phyloP scores from a whole-genome alignment of 2,888 invertebrate species.

The Epistrophella euchroma region DNA sequence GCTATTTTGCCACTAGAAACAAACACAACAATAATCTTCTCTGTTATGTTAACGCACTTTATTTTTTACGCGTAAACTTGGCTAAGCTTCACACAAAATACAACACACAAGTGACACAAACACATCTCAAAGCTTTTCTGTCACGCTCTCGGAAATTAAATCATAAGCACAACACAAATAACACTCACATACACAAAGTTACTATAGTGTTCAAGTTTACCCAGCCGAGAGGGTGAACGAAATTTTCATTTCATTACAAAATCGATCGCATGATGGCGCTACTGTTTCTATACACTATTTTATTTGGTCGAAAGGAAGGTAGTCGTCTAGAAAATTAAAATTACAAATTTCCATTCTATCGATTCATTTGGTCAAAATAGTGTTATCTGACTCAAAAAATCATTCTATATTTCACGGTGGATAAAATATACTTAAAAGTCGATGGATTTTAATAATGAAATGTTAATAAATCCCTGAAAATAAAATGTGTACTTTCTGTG shows the following conservation, averaged over 20 bases:
- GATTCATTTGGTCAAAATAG: slow-evolving; percentile 51
- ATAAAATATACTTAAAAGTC: background rate
- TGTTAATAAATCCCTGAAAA: slow-evolving; percentile 7
- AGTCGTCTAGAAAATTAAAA: slow-evolving; percentile 55
- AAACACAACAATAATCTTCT: slow-evolving; percentile 10
- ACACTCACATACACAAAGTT: slow-evolving; percentile 31
- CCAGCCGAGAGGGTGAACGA: slow-evolving; percentile 67
- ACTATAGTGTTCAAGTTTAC: slow-evolving; percentile 51
- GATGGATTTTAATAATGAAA: slow-evolving; percentile 23
- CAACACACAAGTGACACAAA: slow-evolving; percentile 52
- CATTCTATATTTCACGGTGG: background rate
- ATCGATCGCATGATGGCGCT: slow-evolving; percentile 76
- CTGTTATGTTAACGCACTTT: slow-evolving; percentile 32
- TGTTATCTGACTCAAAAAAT: background rate
- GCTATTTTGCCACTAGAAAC: slow-evolving; percentile 36
- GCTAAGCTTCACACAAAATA: slow-evolving; percentile 16
- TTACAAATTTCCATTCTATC: slow-evolving; percentile 58
- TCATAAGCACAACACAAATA: slow-evolving; percentile 50
- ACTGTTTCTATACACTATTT: slow-evolving; percentile 52
- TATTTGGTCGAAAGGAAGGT: slow-evolving; percentile 56
- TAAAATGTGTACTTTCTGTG: slow-evolving; percentile 52
- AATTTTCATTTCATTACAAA: slow-evolving; percentile 74
- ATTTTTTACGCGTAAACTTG: slow-evolving; percentile 27
- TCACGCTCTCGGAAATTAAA: slow-evolving; percentile 69
- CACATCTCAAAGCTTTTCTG: slow-evolving; percentile 62